A percentile compares a stretch with the other conserved stretches of the same genome.
Evolutionary conservation across 1,140 invertebrate genomes (phyloP).

Genomic region (Conus ventricosus): DNA sequence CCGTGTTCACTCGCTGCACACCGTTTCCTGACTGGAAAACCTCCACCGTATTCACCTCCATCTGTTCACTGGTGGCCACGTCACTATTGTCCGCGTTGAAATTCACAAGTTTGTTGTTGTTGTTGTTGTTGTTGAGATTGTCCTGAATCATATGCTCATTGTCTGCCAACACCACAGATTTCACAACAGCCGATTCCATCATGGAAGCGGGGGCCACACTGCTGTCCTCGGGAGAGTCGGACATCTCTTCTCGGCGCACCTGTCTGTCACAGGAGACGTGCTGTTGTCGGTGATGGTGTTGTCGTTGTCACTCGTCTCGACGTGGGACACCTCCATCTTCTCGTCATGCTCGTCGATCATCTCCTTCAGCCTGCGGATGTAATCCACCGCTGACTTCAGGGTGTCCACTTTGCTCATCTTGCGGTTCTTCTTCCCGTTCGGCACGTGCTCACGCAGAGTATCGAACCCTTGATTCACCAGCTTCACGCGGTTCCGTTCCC

Average conservation of each 20-base stretch:
- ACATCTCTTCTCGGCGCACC: background rate
- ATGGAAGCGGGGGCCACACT: background rate
- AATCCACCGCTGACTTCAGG: constrained; percentile 92
- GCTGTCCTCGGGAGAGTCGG: background rate
- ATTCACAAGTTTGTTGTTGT: constrained; percentile 25
- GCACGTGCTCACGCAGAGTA: constrained; percentile 71
- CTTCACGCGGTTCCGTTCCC: constrained; percentile 94
- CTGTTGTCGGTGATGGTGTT: constrained; percentile 19
- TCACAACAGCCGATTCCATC: background rate
- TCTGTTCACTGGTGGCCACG: background rate
- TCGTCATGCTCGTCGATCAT: constrained; percentile 79
- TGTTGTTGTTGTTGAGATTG: constrained; percentile 38
- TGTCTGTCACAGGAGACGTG: background rate
- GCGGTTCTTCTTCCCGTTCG: constrained; percentile 77
- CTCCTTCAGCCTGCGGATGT: constrained; percentile 89
- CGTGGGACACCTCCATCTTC: constrained; percentile 22
- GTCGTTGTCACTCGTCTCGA: background rate
- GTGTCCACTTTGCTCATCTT: constrained; percentile 90
- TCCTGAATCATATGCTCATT: constrained; percentile 17
- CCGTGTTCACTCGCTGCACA: background rate
- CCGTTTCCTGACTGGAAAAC: background rate
- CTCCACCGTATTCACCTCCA: background rate
- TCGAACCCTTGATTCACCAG: constrained; percentile 86
- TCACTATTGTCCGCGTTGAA: constrained; percentile 19
- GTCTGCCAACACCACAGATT: background rate